Percentiles rank a stretch among this genome's conserved stretches.
Evolutionary conservation across 2,113 vertebrate species (phyloP).

Genomic region (Thalassarche chlororhynchos): DNA sequence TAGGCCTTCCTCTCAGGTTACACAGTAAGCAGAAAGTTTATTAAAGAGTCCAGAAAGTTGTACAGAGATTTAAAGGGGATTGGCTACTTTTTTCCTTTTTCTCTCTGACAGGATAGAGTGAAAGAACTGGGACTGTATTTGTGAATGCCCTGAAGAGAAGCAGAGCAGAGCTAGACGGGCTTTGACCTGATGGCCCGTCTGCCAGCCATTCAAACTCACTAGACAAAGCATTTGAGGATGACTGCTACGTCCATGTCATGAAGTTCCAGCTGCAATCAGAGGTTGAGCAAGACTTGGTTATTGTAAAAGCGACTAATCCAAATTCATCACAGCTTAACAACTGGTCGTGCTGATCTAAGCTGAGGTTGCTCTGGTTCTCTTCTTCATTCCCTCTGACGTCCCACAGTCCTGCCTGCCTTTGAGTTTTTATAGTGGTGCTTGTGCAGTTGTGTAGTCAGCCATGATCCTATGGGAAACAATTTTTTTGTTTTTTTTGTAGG

Average conservation of each 20-base stretch:
- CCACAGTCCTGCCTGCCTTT: not conserved
- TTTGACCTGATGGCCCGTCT: not conserved
- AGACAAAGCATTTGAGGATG: not conserved
- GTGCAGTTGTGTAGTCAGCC: not conserved
- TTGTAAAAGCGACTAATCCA: not conserved
- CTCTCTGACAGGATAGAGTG: not conserved
- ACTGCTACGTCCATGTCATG: not conserved
- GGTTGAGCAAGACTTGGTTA: not conserved
- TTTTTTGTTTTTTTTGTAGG: not conserved
- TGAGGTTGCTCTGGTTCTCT: not conserved
- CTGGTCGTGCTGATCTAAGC: not conserved
- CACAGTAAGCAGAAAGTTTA: not conserved
- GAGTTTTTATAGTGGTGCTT: not conserved
- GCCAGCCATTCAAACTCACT: not conserved
- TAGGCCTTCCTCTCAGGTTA: not conserved
- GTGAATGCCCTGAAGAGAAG: not conserved
- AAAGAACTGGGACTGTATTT: not conserved
- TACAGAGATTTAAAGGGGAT: not conserved
- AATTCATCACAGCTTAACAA: not conserved
- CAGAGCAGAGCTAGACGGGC: not conserved
- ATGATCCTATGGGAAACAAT: not conserved
- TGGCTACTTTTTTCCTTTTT: not conserved
- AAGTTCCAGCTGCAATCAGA: not conserved
- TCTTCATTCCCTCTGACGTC: not conserved
- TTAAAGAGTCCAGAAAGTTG: not conserved